Evolutionary conservation across 2,888 invertebrate species (phyloP), one percentile per base, ranked within the genome.

Genomic region (Galerucella pusilla): DNA sequence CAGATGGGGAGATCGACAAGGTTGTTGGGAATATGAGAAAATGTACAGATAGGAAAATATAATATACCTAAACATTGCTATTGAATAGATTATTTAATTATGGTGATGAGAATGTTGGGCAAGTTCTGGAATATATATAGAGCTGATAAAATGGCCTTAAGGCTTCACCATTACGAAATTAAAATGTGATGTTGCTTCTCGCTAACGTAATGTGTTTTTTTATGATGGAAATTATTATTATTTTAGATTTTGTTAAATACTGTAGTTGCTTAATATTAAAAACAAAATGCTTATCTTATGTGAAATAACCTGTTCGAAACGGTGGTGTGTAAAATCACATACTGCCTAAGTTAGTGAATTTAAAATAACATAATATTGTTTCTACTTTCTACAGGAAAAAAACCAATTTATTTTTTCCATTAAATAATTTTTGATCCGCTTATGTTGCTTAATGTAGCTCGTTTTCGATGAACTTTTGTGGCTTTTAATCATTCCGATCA

Each of bases 401-500:
- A 4, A n/a, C 20, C 20, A 20, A 20, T 20, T 20, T 20, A 20
- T 20, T 20, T 16, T 7, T n/a, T 3, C 7, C 16, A 6, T n/a
- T 16, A 54, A 54, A 61, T 28, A 12, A 28, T 35, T 28, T 35
- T 35, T 42, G 35, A 28, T 42, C 14, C 35, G 11, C 57, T 57
- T 16, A 16, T 2, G 57, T 57, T 54, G 2, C 7, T 12, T 46
- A 12, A 46, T 46, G 46, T 46, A 9, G 16, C 12, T 63, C 63
- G 14, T 63, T 45, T 42, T 63, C 14, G 45, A 46, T 68, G 59
- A 42, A n/a, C 35, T 42, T 45, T 68, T 59, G 59, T 68, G 60
- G 20, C 59, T 46, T 59, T 12, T 59, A 63, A 63, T 68, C 68
- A 59, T 68, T 68, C 59, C 59, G 68, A 59, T 68, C 14, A 68